A percentile compares a stretch with the other conserved stretches of the same genome.
phyloP scores from a whole-genome alignment of 2,888 invertebrate species.

The Mythimna ferrago region DNA sequence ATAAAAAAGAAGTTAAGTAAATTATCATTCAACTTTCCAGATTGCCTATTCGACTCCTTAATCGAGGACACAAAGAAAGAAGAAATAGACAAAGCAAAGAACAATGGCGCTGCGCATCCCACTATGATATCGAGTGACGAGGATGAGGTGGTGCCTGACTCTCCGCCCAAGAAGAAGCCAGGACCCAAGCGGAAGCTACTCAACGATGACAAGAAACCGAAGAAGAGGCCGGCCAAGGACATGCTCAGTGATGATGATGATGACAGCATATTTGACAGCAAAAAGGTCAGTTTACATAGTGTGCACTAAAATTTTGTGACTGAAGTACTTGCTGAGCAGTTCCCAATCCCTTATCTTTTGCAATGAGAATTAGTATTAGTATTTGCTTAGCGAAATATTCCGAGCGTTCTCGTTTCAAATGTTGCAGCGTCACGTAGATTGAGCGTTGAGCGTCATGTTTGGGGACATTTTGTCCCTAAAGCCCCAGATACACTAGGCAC shows the following conservation, averaged over 20 bases:
- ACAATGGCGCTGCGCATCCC: slow-evolving; percentile 56
- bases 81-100: slow-evolving; percentile 64
- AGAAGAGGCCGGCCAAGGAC: slow-evolving; percentile 82
- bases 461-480: too few relatives aligned
- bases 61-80: slow-evolving; percentile 87
- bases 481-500: too few relatives aligned
- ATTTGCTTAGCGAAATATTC: too few relatives aligned
- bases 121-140: slow-evolving; percentile 78
- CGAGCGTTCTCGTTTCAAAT: too few relatives aligned
- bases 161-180: slow-evolving; percentile 81
- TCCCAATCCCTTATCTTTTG: too few relatives aligned
- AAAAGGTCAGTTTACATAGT: slow-evolving; percentile 77
- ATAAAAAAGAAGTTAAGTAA: background rate
- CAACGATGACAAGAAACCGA: slow-evolving; percentile 79
- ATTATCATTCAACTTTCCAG: slow-evolving; percentile 69
- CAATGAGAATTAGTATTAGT: too few relatives aligned
- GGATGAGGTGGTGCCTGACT: slow-evolving; percentile 65
- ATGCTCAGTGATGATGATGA: slow-evolving; percentile 83
- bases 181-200: slow-evolving; percentile 80
- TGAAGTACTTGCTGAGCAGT: background rate
- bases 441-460: too few relatives aligned
- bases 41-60: slow-evolving; percentile 88
- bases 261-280: slow-evolving; percentile 87
- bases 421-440: too few relatives aligned
- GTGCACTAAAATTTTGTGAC: background rate